Evolutionary conservation across 2,888 invertebrate genomes (phyloP), one percentile per base, ranked within the genome.

Genomic region (Acrobasis suavella): DNA sequence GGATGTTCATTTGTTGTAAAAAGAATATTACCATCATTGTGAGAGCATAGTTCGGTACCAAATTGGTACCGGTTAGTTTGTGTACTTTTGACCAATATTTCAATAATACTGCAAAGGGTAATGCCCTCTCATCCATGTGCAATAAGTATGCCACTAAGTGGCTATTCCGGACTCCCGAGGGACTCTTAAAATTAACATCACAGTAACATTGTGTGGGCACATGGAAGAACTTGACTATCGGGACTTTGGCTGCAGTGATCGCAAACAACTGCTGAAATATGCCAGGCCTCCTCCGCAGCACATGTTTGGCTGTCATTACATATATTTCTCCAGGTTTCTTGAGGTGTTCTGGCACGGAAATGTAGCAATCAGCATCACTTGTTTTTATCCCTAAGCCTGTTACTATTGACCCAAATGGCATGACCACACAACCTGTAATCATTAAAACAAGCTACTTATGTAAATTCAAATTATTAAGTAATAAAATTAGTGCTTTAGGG

Each of bases 61-160:
- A 86, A 65, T 92, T 93, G 50, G 83, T 89, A 49, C 94, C 94
- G 0, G 93, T 90, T 1, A 96, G 78, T 9, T 92, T 87, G 63
- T 94, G 92, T 6, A 93, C 86, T 77, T 94, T 95, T 0, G 94
- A 94, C 96, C 96, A 97, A 73, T 95, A 95, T 77, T 96, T 96
- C 0, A 97, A 79, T n/a, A 96, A 81, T 52, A 96, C 76, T 74
- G 95, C 92, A 0, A 95, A 75, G 0, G 93, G 91, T 46, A 92
- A 86, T 0, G 96, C 81, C 65, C 95, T 91, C 0, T 67, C 64
- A 73, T 96, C 95, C 0, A 92, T 74, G 6, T 81, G 77, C 12
- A 96, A 75, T 55, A 95, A 89, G 68, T 93, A 93, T 9, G 87
- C 87, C 17, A 97, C 92, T 55, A 96, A 87, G 62, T 92, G 78